Evolutionary conservation across 1,140 invertebrate species (phyloP).

Genomic region (Aphelinus certus): DNA sequence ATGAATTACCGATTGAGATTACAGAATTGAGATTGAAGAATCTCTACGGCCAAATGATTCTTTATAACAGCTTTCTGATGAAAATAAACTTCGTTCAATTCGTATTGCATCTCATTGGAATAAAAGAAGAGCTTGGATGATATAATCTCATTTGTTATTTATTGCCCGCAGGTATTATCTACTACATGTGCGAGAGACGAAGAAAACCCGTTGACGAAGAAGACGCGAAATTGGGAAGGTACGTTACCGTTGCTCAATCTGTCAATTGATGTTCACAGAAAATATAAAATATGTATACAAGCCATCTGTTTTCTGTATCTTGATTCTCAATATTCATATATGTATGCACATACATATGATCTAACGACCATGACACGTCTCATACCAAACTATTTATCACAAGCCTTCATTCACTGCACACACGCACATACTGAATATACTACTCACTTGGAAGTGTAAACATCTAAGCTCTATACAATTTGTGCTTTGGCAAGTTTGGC

Average conservation of each 20-base stretch:
- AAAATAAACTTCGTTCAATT: too few species aligned
- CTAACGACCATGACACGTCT: conserved; percentile 1
- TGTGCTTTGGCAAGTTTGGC: conserved; percentile 66
- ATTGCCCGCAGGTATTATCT: conserved; percentile 72
- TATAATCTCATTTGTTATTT: conserved; percentile 13
- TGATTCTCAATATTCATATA: conserved; percentile 39
- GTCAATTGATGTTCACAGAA: conserved; percentile 17
- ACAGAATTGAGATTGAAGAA: too few species aligned
- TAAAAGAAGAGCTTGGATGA: background rate
- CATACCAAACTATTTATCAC: conserved; percentile 1
- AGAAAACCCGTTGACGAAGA: conserved; percentile 77
- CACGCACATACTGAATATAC: background rate
- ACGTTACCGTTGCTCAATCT: conserved; percentile 45
- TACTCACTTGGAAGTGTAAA: conserved; percentile 36
- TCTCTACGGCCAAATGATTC: too few species aligned
- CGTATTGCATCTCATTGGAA: conserved; percentile 19
- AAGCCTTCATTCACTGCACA: background rate
- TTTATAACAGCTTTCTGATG: too few species aligned
- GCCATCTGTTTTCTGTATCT: conserved; percentile 29
- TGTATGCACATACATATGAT: conserved; percentile 34
- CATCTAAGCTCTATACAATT: conserved; percentile 46
- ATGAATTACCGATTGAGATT: background rate
- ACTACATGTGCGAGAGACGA: conserved; percentile 74
- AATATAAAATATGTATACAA: conserved; percentile 15
- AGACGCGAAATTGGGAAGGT: conserved; percentile 84